These are phyloP conservation scores for Patella ulyssiponensis DNA, from an alignment of 2,888 invertebrate species.

Conservation along the genomic window DNA sequence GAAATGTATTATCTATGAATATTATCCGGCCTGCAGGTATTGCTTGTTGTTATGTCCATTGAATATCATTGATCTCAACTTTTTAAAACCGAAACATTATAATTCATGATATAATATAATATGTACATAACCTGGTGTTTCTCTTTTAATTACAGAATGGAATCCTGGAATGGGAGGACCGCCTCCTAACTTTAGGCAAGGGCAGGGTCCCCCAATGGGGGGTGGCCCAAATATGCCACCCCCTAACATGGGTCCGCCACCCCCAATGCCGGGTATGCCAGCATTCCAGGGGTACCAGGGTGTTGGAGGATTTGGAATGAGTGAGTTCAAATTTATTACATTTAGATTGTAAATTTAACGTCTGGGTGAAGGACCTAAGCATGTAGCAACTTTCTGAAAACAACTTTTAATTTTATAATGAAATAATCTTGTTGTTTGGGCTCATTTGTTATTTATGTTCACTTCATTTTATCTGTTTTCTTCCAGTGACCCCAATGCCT, in stretches of 20 bases:
- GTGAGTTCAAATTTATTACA: conserved; percentile 26
- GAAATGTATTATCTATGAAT: too few relatives aligned
- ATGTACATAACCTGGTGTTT: neutral
- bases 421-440: too few relatives aligned
- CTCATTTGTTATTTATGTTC: too few relatives aligned
- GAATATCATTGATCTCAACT: too few relatives aligned
- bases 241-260: conserved; percentile 15
- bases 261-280: conserved; percentile 38
- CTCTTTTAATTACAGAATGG: conserved; percentile 28
- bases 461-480: neutral
- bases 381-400: too few relatives aligned
- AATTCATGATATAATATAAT: too few relatives aligned
- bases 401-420: too few relatives aligned
- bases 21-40: too few relatives aligned
- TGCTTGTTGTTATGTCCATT: too few relatives aligned
- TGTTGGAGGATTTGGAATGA: conserved; percentile 39
- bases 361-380: too few relatives aligned
- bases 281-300: conserved; percentile 36
- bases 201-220: conserved; percentile 26
- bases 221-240: conserved; percentile 3
- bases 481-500: conserved; percentile 43
- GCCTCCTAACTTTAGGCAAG: conserved; percentile 28
- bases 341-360: too few relatives aligned
- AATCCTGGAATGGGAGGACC: conserved; percentile 29
- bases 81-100: too few relatives aligned